A percentile compares a stretch with the other conserved stretches of the same genome.
These are phyloP conservation scores for Pristiophorus japonicus DNA, from an alignment of 2,113 vertebrate species.

Conservation along the genomic window DNA sequence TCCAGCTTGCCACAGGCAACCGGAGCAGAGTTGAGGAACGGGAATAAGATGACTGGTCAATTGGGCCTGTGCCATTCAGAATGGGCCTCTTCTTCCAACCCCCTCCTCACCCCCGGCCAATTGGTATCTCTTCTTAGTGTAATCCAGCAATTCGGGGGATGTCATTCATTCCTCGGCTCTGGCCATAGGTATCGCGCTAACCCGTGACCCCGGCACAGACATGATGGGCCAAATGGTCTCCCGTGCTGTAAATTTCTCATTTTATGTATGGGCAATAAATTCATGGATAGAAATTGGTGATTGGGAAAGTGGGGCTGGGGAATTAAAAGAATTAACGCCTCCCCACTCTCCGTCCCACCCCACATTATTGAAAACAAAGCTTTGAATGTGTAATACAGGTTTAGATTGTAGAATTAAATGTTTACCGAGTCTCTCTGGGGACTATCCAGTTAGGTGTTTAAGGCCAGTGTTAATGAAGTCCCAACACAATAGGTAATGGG, in stretches of 20 bases:
- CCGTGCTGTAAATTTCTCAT: too few relatives aligned
- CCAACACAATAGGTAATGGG: neutral
- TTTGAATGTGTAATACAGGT: neutral
- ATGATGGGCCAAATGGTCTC: too few relatives aligned
- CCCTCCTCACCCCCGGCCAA: too few relatives aligned
- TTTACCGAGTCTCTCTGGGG: neutral
- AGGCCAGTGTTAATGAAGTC: neutral
- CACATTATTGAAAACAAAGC: neutral
- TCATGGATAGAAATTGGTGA: neutral
- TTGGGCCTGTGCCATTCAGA: neutral
- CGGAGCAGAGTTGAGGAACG: neutral
- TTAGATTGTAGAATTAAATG: neutral
- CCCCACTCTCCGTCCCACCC: too few relatives aligned
- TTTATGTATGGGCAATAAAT: neutral
- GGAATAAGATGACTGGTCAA: neutral
- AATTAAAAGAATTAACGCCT: neutral
- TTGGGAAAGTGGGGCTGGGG: neutral
- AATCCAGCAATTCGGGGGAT: too few relatives aligned
- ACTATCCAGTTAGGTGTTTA: neutral
- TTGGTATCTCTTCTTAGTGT: too few relatives aligned
- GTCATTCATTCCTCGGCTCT: too few relatives aligned
- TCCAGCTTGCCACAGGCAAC: neutral
- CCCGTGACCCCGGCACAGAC: neutral
- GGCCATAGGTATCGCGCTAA: too few relatives aligned
- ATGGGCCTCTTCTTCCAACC: neutral